These are phyloP conservation scores for Rallus limicola DNA, from an alignment of 2,113 vertebrate species.

Conservation along the genomic window DNA sequence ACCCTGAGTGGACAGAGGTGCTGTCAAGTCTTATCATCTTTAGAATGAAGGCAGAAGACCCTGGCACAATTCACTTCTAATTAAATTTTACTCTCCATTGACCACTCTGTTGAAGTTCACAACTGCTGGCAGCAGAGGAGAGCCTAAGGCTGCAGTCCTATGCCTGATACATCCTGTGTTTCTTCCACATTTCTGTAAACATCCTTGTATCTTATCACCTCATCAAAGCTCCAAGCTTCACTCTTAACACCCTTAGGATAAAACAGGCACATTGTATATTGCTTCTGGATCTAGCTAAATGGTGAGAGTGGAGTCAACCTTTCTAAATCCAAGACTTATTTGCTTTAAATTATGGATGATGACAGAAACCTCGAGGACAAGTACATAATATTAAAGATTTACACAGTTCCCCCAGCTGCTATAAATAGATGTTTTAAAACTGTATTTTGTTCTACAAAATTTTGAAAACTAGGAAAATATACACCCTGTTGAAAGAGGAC, in stretches of 20 bases:
- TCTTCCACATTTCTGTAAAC: constrained; percentile 6
- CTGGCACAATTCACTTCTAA: constrained; percentile 66
- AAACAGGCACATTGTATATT: neutral
- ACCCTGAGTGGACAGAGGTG: constrained; percentile 42
- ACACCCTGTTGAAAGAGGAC: neutral
- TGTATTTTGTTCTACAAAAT: neutral
- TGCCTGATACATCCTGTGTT: neutral
- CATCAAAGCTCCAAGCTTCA: constrained; percentile 7
- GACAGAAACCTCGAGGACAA: neutral
- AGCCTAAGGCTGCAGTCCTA: neutral
- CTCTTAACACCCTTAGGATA: neutral
- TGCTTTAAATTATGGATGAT: constrained; percentile 26
- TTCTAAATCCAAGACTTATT: constrained; percentile 10
- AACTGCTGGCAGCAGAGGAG: constrained; percentile 28
- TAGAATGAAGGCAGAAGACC: constrained; percentile 27
- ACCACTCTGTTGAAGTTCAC: constrained; percentile 31
- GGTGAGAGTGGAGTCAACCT: neutral
- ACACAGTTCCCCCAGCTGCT: neutral
- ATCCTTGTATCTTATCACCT: neutral
- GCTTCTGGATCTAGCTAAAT: neutral
- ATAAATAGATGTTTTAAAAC: neutral
- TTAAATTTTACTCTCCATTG: constrained; percentile 66
- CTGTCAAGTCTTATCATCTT: constrained; percentile 41
- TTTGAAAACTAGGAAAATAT: neutral
- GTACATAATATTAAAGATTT: constrained; percentile 7